These are phyloP conservation scores for Alviniconcha marisindica DNA, from an alignment of 1,140 invertebrate species.

Conservation along the genomic window DNA sequence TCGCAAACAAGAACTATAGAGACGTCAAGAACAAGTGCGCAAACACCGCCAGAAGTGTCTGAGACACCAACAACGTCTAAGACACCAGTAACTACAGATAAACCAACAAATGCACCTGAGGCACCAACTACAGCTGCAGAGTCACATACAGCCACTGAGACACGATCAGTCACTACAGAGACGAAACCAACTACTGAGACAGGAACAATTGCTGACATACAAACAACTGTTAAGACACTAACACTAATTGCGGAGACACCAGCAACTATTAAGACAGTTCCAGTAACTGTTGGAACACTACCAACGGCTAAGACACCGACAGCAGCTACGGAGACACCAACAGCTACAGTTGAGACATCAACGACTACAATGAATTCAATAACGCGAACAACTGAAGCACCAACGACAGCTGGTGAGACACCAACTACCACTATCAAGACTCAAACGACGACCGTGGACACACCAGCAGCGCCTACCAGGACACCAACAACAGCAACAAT, in stretches of 20 bases:
- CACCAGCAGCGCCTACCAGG: not conserved
- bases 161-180: not conserved
- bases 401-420: slow-evolving; percentile 4
- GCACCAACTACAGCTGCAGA: not conserved
- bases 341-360: slow-evolving; percentile 9
- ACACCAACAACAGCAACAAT: not conserved
- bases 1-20: slow-evolving; percentile 13
- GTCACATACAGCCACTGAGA: slow-evolving; percentile 4
- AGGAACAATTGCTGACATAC: not conserved
- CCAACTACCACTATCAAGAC: slow-evolving; percentile 26
- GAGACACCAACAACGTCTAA: slow-evolving; percentile 1
- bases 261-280: too few species aligned
- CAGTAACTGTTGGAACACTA: not conserved
- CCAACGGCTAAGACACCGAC: slow-evolving; percentile 15
- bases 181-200: not conserved
- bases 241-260: not conserved
- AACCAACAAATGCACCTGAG: not conserved
- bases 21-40: not conserved
- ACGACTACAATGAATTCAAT: not conserved
- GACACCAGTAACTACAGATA: not conserved
- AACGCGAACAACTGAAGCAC: not conserved
- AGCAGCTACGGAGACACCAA: slow-evolving; percentile 10
- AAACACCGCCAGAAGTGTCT: not conserved
- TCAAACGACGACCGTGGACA: not conserved
- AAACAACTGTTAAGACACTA: not conserved